Evolutionary conservation across 2,888 invertebrate species (phyloP).

Genomic region (Metallyticus violacea): DNA sequence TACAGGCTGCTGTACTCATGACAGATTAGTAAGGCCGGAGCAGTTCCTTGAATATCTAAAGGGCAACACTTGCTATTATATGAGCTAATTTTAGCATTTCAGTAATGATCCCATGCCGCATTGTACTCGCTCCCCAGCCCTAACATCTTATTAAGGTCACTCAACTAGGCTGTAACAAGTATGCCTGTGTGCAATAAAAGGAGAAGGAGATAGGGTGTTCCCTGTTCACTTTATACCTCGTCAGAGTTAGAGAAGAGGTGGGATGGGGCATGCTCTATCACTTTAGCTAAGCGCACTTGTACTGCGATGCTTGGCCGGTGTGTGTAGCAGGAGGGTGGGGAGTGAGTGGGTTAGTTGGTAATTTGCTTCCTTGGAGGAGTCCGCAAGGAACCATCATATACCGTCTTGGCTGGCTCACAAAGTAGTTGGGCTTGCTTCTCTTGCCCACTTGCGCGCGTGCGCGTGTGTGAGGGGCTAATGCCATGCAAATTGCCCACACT

Average conservation of each 20-base stretch:
- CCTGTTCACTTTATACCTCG: slow-evolving; percentile 5
- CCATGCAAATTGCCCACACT: not conserved
- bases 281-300: slow-evolving; percentile 15
- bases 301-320: not conserved
- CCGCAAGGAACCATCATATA: slow-evolving; percentile 10
- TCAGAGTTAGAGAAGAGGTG: not conserved
- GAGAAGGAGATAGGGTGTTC: not conserved
- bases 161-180: not conserved
- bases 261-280: slow-evolving; percentile 8
- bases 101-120: not conserved
- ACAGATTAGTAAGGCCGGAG: not conserved
- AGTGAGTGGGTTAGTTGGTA: not conserved
- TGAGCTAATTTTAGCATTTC: not conserved
- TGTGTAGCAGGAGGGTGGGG: not conserved
- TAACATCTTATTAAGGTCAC: slow-evolving; percentile 8
- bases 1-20: too few species aligned
- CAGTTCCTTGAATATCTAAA: not conserved
- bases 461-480: not conserved
- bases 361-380: slow-evolving; percentile 12
- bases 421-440: not conserved
- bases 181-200: slow-evolving; percentile 11
- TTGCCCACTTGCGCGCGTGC: not conserved
- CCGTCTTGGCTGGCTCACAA: slow-evolving; percentile 4
- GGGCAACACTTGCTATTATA: too few species aligned
- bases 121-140: not conserved